phyloP scores from a whole-genome alignment of 2,888 invertebrate genomes.

The Eurois occulta region DNA sequence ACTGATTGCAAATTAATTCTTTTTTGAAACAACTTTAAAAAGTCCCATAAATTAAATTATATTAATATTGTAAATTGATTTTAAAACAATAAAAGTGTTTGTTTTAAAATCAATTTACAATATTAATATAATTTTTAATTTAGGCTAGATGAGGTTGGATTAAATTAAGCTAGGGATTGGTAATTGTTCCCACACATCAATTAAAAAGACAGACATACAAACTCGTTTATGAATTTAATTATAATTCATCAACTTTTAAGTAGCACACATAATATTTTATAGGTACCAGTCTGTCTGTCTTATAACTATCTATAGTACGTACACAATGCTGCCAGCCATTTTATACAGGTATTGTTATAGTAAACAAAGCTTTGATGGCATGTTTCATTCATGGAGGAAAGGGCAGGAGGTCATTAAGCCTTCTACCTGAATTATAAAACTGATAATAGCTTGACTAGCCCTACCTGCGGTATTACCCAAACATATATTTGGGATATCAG shows the following conservation, averaged over 20 bases:
- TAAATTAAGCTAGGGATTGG: no score
- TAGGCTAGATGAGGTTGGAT: not conserved
- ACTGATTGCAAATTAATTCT: not conserved
- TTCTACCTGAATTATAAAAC: slow-evolving; percentile 7
- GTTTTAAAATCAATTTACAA: no score
- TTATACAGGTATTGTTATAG: slow-evolving; percentile 54
- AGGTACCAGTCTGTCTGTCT: slow-evolving; percentile 13
- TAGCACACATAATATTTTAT: not conserved
- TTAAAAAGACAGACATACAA: not conserved
- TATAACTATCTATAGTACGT: slow-evolving; percentile 19
- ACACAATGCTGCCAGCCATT: slow-evolving; percentile 39
- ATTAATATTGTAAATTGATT: not conserved
- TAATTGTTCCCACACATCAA: not conserved
- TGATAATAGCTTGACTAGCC: slow-evolving; percentile 19
- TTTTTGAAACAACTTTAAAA: not conserved
- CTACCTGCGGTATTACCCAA: not conserved
- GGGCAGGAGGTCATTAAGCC: slow-evolving; percentile 47
- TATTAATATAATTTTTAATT: no score
- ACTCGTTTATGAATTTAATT: slow-evolving; percentile 9
- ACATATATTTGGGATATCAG: not conserved
- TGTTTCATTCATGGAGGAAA: slow-evolving; percentile 48
- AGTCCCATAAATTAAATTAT: not conserved
- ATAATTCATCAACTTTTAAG: slow-evolving; percentile 16
- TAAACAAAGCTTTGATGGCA: slow-evolving; percentile 54
- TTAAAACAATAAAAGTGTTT: no score